Percentiles rank a stretch among this genome's conserved stretches.
These are phyloP conservation scores for Dipodomys spectabilis DNA, from an alignment of 2,113 vertebrate species.

Conservation along the genomic window DNA sequence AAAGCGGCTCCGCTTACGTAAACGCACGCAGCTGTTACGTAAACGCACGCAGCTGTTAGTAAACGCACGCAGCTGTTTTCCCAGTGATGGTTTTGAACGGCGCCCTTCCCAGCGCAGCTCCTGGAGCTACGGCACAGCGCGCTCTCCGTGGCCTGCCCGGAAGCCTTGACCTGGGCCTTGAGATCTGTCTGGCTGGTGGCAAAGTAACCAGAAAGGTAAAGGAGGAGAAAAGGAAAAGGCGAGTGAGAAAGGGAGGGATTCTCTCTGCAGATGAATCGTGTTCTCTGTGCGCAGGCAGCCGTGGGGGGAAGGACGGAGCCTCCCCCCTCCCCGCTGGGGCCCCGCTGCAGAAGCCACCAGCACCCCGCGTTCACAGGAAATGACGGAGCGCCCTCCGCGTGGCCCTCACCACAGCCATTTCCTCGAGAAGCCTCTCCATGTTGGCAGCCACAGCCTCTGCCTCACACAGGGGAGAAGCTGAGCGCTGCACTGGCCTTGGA, in stretches of 20 bases:
- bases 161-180: not conserved
- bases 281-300: not conserved
- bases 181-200: not conserved
- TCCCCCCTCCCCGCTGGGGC: not conserved
- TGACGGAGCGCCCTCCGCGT: not conserved
- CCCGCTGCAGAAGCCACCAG: no score
- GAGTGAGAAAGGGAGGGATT: fast-evolving
- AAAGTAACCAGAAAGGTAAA: not conserved
- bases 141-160: not conserved
- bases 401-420: conserved; percentile 20
- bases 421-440: not conserved
- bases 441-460: not conserved
- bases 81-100: no score
- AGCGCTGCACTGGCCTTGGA: not conserved
- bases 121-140: no score
- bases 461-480: not conserved
- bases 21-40: not conserved
- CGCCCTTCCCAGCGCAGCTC: not conserved
- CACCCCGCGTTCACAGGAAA: conserved; percentile 62
- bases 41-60: no score
- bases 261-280: not conserved
- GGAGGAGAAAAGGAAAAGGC: not conserved
- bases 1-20: not conserved
- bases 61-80: not conserved
- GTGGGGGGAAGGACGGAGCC: not conserved